Evolutionary conservation across 2,888 invertebrate genomes (phyloP).

Genomic region (Drosophila cognata): DNA sequence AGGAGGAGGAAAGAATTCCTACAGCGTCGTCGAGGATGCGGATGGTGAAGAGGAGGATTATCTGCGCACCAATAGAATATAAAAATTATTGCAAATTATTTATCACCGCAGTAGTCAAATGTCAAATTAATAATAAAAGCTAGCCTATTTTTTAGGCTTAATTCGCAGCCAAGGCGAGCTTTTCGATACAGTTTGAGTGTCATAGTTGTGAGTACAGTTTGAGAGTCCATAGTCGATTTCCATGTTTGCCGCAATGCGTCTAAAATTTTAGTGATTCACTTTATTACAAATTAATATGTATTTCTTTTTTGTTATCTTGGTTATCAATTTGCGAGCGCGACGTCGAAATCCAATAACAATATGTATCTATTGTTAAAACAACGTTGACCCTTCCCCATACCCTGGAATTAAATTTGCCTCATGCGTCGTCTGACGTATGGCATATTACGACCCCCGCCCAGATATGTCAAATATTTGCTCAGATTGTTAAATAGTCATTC

Average conservation of each 20-base stretch:
- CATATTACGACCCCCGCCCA: conserved; percentile 42
- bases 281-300: conserved; percentile 45
- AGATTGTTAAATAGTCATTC: conserved; percentile 69
- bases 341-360: conserved; percentile 47
- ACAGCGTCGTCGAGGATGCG: conserved; percentile 85
- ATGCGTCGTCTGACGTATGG: conserved; percentile 40
- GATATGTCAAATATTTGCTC: conserved; percentile 62
- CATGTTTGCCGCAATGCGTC: conserved; percentile 59
- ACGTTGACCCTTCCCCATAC: background rate
- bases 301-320: conserved; percentile 57
- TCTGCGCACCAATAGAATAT: conserved; percentile 66
- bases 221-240: conserved; percentile 10
- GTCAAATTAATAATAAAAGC: conserved; percentile 33
- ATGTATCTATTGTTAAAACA: conserved; percentile 36
- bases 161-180: conserved; percentile 41
- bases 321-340: conserved; percentile 50
- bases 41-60: conserved; percentile 85
- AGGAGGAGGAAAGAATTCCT: conserved; percentile 77
- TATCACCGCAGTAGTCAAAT: conserved; percentile 37
- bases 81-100: conserved; percentile 21
- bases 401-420: conserved; percentile 24
- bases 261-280: conserved; percentile 60
- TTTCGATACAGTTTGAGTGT: conserved; percentile 33
- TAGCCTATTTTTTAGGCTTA: conserved; percentile 48
- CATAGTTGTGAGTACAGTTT: background rate